Conservation (phyloP, 2,888 invertebrate genomes). For the Nomada ruficornis region DNA sequence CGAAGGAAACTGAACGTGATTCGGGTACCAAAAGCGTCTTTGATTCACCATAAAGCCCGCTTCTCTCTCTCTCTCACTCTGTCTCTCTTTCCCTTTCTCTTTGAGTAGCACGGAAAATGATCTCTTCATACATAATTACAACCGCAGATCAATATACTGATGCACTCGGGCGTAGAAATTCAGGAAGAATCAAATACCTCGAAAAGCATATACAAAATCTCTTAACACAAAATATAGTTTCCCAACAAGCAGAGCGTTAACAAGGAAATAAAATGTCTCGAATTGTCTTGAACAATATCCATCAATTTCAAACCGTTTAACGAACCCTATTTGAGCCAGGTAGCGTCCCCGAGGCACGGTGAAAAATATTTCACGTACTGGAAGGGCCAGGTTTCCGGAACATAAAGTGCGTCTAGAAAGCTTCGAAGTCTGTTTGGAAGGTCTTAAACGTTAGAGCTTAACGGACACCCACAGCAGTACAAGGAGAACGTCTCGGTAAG, state of each 20-base stretch:
- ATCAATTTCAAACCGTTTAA: slow-evolving; percentile 13
- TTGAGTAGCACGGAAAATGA: slow-evolving; percentile 34
- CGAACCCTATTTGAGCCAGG: background rate
- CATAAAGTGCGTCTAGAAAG: slow-evolving; percentile 53
- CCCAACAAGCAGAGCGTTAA: no score
- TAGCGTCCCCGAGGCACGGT: background rate
- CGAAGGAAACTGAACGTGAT: slow-evolving; percentile 60
- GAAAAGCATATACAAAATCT: background rate
- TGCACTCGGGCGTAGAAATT: background rate
- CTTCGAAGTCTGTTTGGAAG: slow-evolving; percentile 51
- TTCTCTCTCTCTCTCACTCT: background rate
- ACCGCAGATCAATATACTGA: slow-evolving; percentile 32
- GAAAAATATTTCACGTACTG: slow-evolving; percentile 20
- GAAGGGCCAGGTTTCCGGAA: slow-evolving; percentile 12
- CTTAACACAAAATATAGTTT: no score
- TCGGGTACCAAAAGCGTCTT: slow-evolving; percentile 64
- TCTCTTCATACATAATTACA: slow-evolving; percentile 46
- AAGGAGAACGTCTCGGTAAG: slow-evolving; percentile 33
- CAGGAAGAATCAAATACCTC: background rate
- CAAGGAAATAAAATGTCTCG: background rate
- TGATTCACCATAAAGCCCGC: slow-evolving; percentile 45
- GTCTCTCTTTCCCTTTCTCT: background rate
- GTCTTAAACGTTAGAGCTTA: slow-evolving; percentile 61
- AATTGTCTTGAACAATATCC: background rate
- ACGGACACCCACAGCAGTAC: slow-evolving; percentile 48